Base-by-base conservation (phyloP, 1,140 invertebrate species). In the Saccostrea echinata region DNA sequence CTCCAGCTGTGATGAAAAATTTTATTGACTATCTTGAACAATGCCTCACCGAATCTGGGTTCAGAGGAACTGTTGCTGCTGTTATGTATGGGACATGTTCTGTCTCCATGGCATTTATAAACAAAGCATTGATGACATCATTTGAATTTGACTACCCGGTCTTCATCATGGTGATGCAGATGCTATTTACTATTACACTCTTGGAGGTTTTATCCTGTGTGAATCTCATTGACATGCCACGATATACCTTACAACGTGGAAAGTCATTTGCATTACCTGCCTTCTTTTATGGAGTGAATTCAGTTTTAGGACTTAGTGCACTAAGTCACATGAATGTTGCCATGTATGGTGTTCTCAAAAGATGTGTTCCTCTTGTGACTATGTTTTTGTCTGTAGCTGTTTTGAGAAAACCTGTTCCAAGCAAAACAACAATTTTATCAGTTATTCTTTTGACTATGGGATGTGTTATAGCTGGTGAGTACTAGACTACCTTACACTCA, bases 281-380 rank as follows among this genome's bases (percentile, higher is more conserved):
- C 8, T 68, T 95, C 9, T 95, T 95, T 84, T 96, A 95, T 92
- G 94, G 95, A 52, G 85, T 95, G 0, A 95, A 96, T 86, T 93
- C 95, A 27, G 93, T 95, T 8, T 91, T 96, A 30, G 94, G 95
- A 55, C 92, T 96, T 8, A 93, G 92, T 87, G 95, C 96, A 9
- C 92, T 96, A 13, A 94, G 94, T 88, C 94, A 95, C 35, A 96
- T 96, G 94, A 96, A 96, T 87, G 94, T 96, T 88, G 96, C 96
- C 1, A 95, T 96, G 95, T 96, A 96, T 92, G 95, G 95, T 12
- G 95, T 96, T 11, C 88, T 96, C 43, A 96, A 96, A 90, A 92
- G 95, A 85, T 96, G 95, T 92, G 95, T 94, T 12, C 96, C 95
- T 9, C 87, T 96, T 0, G 95, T 95, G 0, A 96, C 95, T 64